Evolutionary conservation across 2,797 vertebrate species (phyloP), one percentile per base, ranked within the genome.

Genomic region (Cercopithecus neglectus): DNA sequence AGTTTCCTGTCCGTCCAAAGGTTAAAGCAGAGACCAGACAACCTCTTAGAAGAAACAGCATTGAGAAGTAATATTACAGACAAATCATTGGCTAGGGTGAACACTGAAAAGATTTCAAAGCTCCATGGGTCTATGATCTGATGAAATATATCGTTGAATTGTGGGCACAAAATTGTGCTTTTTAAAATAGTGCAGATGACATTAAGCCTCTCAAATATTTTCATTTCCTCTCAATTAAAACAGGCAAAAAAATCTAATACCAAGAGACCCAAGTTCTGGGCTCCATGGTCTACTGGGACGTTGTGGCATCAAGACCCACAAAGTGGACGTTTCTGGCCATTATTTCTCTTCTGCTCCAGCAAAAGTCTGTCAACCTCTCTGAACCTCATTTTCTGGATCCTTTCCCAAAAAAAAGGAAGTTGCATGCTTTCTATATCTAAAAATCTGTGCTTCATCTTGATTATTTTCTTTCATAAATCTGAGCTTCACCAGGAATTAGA

Each of bases 391-490:
- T 95, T 94, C 57, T 96, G 22, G 13, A 93, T 89, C 12, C 21
- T 88, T 96, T 67, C 59, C 44, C 8, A 39, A 10, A 61, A 94
- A 97, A 91, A 26, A 97, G 46, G 84, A 97, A 95, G 33, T 61
- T 84, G 36, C 19, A 80, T 24, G 44, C 48, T 84, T 91, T 94
- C 84, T 89, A 74, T 44, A 80, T 93, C 61, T 78, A 36, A 91
- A 97, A 87, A 76, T 50, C 44, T 76, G 13, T 89, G 78, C 95
- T 88, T 96, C 67, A 95, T 81, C 72, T 67, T 94, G 83, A 96
- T 96, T 94, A 92, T 92, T 96, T 96, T 87, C 64, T 74, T 92
- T 84, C 21, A 86, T 85, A 94, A 97, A 81, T 81, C 44, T 44
- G 76, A 97, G 39, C 26, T 78, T 84, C 22, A 26, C 36, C 75